A percentile compares a stretch with the other conserved stretches of the same genome.
Conservation (phyloP, 2,113 vertebrate genomes). For the Psephotus haematonotus region DNA sequence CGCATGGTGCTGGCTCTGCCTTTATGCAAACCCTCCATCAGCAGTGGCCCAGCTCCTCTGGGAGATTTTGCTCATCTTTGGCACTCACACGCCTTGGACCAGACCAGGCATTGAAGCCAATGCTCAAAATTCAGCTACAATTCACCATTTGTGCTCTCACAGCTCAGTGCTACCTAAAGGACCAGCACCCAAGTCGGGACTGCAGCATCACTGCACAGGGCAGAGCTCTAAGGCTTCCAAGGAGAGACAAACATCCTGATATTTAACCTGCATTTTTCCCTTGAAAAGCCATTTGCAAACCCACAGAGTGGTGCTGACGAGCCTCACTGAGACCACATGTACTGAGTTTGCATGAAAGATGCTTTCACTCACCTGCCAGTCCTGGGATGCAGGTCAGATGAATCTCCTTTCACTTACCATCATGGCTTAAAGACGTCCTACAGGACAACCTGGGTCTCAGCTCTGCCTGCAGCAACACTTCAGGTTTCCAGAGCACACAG, state of each 20-base stretch:
- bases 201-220: not conserved
- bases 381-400: not conserved
- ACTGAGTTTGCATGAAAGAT: not conserved
- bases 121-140: accelerated
- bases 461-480: not conserved
- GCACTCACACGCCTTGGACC: not conserved
- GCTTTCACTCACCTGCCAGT: not conserved
- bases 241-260: not conserved
- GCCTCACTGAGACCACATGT: not conserved
- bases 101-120: not conserved
- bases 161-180: not conserved
- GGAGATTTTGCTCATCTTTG: not conserved
- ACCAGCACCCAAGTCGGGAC: not conserved
- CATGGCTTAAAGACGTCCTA: not conserved
- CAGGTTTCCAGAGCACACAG: accelerated
- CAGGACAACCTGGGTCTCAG: not conserved
- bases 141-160: accelerated
- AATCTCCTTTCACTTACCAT: not conserved
- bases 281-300: slow-evolving; percentile 17
- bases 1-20: not conserved
- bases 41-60: accelerated
- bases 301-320: not conserved
- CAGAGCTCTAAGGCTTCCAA: not conserved
- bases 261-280: not conserved
- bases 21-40: accelerated